These are phyloP conservation scores for Alviniconcha strummeri DNA, from an alignment of 2,888 invertebrate genomes.

Conservation along the genomic window DNA sequence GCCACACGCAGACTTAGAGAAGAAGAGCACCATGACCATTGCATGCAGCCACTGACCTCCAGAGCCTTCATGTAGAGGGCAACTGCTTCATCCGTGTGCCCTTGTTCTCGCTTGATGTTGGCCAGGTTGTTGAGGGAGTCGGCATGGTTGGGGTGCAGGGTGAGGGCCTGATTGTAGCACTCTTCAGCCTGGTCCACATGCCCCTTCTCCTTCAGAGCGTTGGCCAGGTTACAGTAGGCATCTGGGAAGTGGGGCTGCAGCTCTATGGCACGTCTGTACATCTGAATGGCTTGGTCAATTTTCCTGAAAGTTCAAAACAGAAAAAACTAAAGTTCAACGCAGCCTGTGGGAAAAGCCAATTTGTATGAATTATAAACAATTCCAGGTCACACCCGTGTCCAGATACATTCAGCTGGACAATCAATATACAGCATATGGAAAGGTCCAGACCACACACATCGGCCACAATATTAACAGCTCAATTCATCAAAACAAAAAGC, in stretches of 20 bases:
- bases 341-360: background rate
- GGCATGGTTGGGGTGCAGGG: slow-evolving; percentile 95
- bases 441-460: no score
- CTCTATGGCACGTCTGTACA: slow-evolving; percentile 97
- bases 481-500: no score
- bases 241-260: slow-evolving; percentile 99
- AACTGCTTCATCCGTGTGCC: slow-evolving; percentile 94
- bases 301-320: slow-evolving; percentile 76
- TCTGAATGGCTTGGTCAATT: slow-evolving; percentile 98
- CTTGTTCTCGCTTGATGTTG: slow-evolving; percentile 99
- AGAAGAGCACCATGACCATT: no score
- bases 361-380: no score
- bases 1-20: no score
- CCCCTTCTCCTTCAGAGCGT: slow-evolving; percentile 99
- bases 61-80: slow-evolving; percentile 88
- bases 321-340: background rate
- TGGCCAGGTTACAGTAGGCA: slow-evolving; percentile 98
- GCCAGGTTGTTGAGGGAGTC: slow-evolving; percentile 98
- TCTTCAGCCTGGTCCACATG: slow-evolving; percentile 95
- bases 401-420: background rate
- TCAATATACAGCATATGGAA: no score
- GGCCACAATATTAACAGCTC: no score
- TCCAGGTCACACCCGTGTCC: no score
- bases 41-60: slow-evolving; percentile 64
- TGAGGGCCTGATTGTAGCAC: slow-evolving; percentile 95